phyloP scores from a whole-genome alignment of 2,113 vertebrate species.

The Hoplias malabaricus region DNA sequence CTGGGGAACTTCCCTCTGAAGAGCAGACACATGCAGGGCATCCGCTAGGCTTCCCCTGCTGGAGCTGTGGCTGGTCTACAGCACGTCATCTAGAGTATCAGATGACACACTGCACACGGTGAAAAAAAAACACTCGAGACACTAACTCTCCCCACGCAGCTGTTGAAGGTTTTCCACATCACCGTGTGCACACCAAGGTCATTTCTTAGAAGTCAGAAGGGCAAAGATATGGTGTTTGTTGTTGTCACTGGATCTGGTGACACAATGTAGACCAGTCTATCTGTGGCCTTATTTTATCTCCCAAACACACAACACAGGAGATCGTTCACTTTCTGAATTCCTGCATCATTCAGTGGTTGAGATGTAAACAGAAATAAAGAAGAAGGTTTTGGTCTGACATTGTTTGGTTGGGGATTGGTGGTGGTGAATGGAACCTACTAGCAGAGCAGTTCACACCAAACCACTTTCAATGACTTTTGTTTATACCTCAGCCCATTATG shows the following conservation, averaged over 20 bases:
- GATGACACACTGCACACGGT: not conserved
- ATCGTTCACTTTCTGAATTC: not conserved
- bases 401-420: not conserved
- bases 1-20: slow-evolving; percentile 76
- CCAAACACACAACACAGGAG: not conserved
- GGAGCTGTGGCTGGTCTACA: not conserved
- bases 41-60: slow-evolving; percentile 73
- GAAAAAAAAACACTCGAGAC: not conserved
- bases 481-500: no score
- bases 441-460: no score
- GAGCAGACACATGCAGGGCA: slow-evolving; percentile 84
- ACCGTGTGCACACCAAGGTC: no score
- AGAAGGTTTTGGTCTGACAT: no score
- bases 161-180: not conserved
- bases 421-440: not conserved
- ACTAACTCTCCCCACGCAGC: not conserved
- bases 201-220: not conserved
- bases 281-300: not conserved
- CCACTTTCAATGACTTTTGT: no score
- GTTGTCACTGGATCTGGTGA: not conserved
- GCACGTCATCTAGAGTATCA: not conserved
- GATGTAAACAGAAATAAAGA: no score
- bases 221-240: not conserved
- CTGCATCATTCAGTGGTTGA: no score
- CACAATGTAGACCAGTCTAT: not conserved